Evolutionary conservation across 2,888 invertebrate species (phyloP).

Genomic region (Meiosimyza platycephala): DNA sequence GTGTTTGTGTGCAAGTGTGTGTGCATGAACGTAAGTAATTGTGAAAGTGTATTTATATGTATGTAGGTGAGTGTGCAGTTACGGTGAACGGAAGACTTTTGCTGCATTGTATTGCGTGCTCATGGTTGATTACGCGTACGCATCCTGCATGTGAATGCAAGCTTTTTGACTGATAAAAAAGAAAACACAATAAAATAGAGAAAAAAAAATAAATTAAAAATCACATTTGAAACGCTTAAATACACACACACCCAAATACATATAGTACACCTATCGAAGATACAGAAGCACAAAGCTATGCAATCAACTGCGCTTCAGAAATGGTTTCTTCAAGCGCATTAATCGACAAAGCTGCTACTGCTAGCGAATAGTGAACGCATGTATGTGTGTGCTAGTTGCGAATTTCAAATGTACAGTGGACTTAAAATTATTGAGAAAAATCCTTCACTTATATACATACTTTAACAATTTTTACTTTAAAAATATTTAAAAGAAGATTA

Average conservation of each 20-base stretch:
- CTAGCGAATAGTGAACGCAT: not conserved
- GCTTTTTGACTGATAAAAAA: constrained; percentile 1
- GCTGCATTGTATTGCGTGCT: constrained; percentile 10
- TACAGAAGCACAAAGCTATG: constrained; percentile 12
- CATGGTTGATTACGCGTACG: constrained; percentile 29
- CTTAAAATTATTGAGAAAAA: not conserved
- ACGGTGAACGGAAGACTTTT: constrained; percentile 4
- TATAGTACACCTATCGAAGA: too few species aligned
- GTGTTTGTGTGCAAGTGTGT: not conserved
- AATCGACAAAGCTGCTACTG: constrained; percentile 26
- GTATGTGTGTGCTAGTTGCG: not conserved
- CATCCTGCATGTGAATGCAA: constrained; percentile 22
- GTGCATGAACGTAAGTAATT: not conserved
- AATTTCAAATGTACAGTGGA: constrained; percentile 6
- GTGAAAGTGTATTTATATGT: constrained; percentile 12
- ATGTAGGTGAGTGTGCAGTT: constrained; percentile 14
- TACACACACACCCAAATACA: too few species aligned
- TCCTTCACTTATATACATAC: too few species aligned
- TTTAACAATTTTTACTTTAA: too few species aligned
- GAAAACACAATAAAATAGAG: not conserved
- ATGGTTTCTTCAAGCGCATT: constrained; percentile 20
- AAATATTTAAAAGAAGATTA: too few species aligned
- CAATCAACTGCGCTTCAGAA: constrained; percentile 15
- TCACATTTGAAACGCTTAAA: constrained; percentile 6
- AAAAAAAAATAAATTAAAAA: not conserved